Percentiles rank a stretch among this genome's conserved stretches.
Evolutionary conservation across 2,113 vertebrate species (phyloP).

Genomic region (Neopipo cinnamomea): DNA sequence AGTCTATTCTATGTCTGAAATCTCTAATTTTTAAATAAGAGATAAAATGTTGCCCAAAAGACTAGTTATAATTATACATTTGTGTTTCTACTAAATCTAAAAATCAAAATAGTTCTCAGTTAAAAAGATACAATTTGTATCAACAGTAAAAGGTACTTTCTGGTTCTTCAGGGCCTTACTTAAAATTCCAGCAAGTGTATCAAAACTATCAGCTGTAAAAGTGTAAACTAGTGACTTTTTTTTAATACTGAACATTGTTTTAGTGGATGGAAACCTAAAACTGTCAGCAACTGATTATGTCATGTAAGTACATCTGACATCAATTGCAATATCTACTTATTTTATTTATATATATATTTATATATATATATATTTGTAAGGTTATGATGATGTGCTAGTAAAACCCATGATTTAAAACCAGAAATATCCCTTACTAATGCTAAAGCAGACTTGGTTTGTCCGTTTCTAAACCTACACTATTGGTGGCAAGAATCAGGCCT

Average conservation of each 20-base stretch:
- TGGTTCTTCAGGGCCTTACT: slow-evolving; percentile 83
- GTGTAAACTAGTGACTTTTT: slow-evolving; percentile 23
- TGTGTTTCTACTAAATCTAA: slow-evolving; percentile 80
- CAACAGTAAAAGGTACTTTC: slow-evolving; percentile 92
- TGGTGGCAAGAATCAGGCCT: slow-evolving; percentile 77
- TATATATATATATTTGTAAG: background rate
- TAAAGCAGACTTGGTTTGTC: slow-evolving; percentile 84
- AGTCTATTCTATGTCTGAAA: slow-evolving; percentile 63
- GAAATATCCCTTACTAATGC: slow-evolving; percentile 95
- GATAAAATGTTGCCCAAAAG: slow-evolving; percentile 89
- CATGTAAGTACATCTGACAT: slow-evolving; percentile 8
- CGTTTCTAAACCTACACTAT: slow-evolving; percentile 83
- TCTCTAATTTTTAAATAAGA: slow-evolving; percentile 76
- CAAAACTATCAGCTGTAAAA: slow-evolving; percentile 20
- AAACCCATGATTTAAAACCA: slow-evolving; percentile 77
- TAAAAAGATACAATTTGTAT: slow-evolving; percentile 99
- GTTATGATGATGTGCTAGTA: slow-evolving; percentile 57
- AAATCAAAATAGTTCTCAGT: slow-evolving; percentile 89
- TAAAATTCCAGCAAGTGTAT: slow-evolving; percentile 69
- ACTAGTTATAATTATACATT: slow-evolving; percentile 77
- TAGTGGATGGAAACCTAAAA: slow-evolving; percentile 18
- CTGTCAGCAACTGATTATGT: background rate
- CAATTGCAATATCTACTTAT: slow-evolving; percentile 37
- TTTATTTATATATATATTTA: background rate
- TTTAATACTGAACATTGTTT: slow-evolving; percentile 5